Percentiles rank a stretch among this genome's conserved stretches.
Conservation (phyloP, 2,797 vertebrate species). For the Iguana delicatissima region DNA sequence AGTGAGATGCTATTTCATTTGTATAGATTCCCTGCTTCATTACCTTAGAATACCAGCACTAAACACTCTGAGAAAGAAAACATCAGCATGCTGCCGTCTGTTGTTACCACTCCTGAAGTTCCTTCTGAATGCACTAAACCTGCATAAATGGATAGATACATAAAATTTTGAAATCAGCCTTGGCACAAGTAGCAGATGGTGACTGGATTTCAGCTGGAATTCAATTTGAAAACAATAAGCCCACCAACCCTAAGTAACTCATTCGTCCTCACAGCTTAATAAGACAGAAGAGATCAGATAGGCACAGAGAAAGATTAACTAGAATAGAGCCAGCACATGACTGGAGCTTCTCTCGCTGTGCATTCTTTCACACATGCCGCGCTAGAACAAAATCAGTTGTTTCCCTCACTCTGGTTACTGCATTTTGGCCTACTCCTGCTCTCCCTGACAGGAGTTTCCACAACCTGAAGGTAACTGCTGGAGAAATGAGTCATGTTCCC, state of each 20-base stretch:
- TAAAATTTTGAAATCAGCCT: constrained; percentile 8
- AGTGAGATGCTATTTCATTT: background rate
- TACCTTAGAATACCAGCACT: constrained; percentile 1
- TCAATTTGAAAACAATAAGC: background rate
- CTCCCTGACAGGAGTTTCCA: constrained; percentile 51
- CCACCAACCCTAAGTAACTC: constrained; percentile 23
- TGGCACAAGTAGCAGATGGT: background rate
- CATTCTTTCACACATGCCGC: constrained; percentile 10
- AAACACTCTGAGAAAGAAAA: constrained; percentile 7
- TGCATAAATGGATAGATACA: too few species aligned
- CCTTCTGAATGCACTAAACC: rapidly evolving
- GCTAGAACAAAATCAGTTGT: constrained; percentile 10
- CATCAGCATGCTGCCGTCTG: rapidly evolving
- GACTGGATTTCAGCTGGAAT: background rate
- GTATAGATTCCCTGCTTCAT: background rate
- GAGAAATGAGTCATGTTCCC: constrained; percentile 30
- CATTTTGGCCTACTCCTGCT: constrained; percentile 14
- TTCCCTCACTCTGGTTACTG: constrained; percentile 11
- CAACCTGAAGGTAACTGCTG: constrained; percentile 39
- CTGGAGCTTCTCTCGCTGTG: background rate
- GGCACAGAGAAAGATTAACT: background rate
- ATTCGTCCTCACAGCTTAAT: background rate
- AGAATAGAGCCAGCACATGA: background rate
- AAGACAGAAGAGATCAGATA: constrained; percentile 5
- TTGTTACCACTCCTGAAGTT: background rate